Conservation (phyloP, 2,113 vertebrate genomes). For the Brachirus orientalis region DNA sequence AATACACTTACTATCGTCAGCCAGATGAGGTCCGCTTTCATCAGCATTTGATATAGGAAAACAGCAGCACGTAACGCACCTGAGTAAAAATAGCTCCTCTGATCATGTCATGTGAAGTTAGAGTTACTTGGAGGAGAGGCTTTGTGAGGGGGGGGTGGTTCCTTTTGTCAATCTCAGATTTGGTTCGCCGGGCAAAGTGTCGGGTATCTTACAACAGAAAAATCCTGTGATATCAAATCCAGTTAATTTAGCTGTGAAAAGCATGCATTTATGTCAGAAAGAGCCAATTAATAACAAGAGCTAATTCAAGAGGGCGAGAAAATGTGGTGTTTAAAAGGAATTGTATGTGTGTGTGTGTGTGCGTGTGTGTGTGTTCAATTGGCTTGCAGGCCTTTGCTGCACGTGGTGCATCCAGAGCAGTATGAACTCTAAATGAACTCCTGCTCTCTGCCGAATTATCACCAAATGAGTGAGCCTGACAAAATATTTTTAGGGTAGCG, state of each 20-base stretch:
- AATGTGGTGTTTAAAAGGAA: conserved; percentile 33
- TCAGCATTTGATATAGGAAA: conserved; percentile 65
- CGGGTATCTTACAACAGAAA: conserved; percentile 7
- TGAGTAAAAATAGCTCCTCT: conserved; percentile 62
- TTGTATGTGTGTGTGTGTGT: conserved; percentile 4
- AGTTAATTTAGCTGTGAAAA: conserved; percentile 5
- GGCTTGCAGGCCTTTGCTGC: conserved; percentile 35
- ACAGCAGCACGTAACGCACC: conserved; percentile 37
- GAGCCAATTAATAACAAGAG: background rate
- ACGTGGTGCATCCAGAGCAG: conserved; percentile 39
- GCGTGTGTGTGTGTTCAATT: background rate
- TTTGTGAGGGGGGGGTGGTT: background rate
- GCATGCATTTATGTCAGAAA: conserved; percentile 13
- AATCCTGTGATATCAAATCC: background rate
- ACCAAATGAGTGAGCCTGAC: conserved; percentile 71
- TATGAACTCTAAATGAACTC: conserved; percentile 72
- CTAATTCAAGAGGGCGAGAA: conserved; percentile 35
- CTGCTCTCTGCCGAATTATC: conserved; percentile 66
- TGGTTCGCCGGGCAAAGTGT: background rate
- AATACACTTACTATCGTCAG: conserved; percentile 61
- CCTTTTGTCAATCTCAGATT: conserved; percentile 1
- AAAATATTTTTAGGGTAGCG: conserved; percentile 63
- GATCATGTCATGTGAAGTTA: conserved; percentile 62
- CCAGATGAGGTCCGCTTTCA: conserved; percentile 73
- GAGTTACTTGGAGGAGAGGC: conserved; percentile 33